A percentile compares a stretch with the other conserved stretches of the same genome.
phyloP scores from a whole-genome alignment of 2,888 invertebrate genomes.

The Caenorhabditis zanzibari region DNA sequence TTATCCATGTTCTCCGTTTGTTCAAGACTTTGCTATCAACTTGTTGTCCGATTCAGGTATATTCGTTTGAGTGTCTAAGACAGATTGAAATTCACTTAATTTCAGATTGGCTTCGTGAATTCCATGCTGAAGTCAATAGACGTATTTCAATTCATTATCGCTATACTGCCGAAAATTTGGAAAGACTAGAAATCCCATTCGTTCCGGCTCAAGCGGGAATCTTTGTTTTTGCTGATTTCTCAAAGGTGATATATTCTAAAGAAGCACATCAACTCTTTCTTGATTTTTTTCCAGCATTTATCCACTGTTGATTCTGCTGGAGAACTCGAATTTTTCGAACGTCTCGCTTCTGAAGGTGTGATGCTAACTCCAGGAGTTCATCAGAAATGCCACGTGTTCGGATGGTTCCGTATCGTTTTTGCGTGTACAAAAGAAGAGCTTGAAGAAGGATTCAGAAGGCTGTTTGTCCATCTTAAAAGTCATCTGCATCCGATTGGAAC shows the following conservation, averaged over 20 bases:
- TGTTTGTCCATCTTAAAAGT: conserved; percentile 37
- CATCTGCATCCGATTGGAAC: conserved; percentile 45
- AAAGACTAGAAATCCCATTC: conserved; percentile 68
- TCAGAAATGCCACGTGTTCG: conserved; percentile 76
- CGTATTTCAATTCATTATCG: conserved; percentile 70
- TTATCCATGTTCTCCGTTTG: conserved; percentile 75
- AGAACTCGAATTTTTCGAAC: conserved; percentile 68
- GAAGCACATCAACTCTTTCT: neutral
- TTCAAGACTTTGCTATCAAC: conserved; percentile 71
- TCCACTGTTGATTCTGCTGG: conserved; percentile 38
- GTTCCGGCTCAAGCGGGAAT: conserved; percentile 70
- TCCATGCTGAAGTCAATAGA: conserved; percentile 61
- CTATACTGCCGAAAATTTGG: conserved; percentile 68
- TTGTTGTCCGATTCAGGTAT: conserved; percentile 73
- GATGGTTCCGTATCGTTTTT: conserved; percentile 83
- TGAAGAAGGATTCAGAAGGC: conserved; percentile 76
- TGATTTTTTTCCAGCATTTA: conserved; percentile 63
- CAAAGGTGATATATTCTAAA: conserved; percentile 58
- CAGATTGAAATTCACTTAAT: neutral
- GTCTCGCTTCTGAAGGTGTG: conserved; percentile 71
- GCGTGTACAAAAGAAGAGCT: conserved; percentile 75
- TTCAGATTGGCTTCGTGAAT: conserved; percentile 69
- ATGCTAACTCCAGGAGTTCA: conserved; percentile 80
- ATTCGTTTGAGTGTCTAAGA: neutral
- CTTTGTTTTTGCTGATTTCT: conserved; percentile 74